phyloP scores from a whole-genome alignment of 2,888 invertebrate genomes.

The Phengaris arion region DNA sequence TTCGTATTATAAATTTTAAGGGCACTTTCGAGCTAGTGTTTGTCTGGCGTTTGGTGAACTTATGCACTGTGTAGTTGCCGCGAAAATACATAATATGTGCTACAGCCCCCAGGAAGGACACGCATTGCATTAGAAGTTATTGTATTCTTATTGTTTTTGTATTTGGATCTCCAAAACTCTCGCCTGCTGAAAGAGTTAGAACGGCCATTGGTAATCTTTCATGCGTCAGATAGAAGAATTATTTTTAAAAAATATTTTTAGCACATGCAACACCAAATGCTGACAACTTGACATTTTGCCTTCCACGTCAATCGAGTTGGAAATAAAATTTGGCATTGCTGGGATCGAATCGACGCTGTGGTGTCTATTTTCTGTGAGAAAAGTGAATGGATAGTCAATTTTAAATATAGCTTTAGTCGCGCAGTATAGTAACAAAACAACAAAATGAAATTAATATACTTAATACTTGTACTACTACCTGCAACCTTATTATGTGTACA shows the following conservation, averaged over 20 bases:
- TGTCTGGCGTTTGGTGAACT: too few relatives aligned
- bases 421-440: conserved; percentile 47
- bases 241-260: background rate
- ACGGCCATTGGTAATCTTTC: too few relatives aligned
- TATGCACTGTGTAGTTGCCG: too few relatives aligned
- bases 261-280: conserved; percentile 48
- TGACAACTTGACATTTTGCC: conserved; percentile 63
- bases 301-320: conserved; percentile 81
- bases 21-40: too few relatives aligned
- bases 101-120: too few relatives aligned
- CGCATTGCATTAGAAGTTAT: too few relatives aligned
- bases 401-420: conserved; percentile 49
- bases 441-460: conserved; percentile 84
- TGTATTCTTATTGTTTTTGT: too few relatives aligned
- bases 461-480: conserved; percentile 84
- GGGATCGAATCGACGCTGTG: conserved; percentile 50
- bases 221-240: too few relatives aligned
- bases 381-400: conserved; percentile 69
- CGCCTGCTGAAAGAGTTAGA: too few relatives aligned
- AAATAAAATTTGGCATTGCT: conserved; percentile 58
- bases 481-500: conserved; percentile 85
- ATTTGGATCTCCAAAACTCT: too few relatives aligned
- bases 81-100: too few relatives aligned
- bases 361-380: conserved; percentile 56
- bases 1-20: too few relatives aligned